Evolutionary conservation across 2,888 invertebrate species (phyloP), one percentile per base, ranked within the genome.

Genomic region (Cantharis rustica): DNA sequence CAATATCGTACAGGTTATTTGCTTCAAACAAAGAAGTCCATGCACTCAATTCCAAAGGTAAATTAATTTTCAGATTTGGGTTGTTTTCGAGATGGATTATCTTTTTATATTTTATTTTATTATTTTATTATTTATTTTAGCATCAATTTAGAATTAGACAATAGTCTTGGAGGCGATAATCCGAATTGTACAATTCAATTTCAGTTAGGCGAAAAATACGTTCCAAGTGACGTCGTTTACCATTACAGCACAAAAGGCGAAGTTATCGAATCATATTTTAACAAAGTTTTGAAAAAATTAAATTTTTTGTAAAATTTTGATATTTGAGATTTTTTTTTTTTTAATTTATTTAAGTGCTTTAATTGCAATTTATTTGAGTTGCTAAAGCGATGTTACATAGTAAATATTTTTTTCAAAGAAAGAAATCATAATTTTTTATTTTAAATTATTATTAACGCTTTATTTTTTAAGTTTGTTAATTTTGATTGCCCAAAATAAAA

Each of bases 1-100:
- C 89, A 94, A 95, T 84, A 91, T 94, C 61, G 91, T 93, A 11
- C 93, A 93, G 83, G 92, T 93, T 20, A 93, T 92, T 75, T 95
- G 95, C 83, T 94, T 94, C 87, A 91, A 91, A 82, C 92, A 92
- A 83, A 88, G 91, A 75, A 90, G 91, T 74, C 92, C 92, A 3
- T 93, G 93, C 84, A 91, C 92, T 0, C 87, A 90, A 66, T 91
- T 90, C 88, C 92, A 92, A 86, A 92, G 90, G 92, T 92, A 88
- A 85, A 87, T 86, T 27, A 23, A 9, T 81, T 62, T n/a, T 61
- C 2, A 20, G 9, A 1, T 31, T 27, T 31, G 80, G 72, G 20
- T 16, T 26, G 17, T 15, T 17, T 84, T 23, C 1, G n/a, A 7
- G 0, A 2, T 9, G 7, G 47, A 7, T 47, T 47, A 7, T 47